A percentile compares a stretch with the other conserved stretches of the same genome.
phyloP scores from a whole-genome alignment of 2,888 invertebrate species.

The Drosophila anceps region DNA sequence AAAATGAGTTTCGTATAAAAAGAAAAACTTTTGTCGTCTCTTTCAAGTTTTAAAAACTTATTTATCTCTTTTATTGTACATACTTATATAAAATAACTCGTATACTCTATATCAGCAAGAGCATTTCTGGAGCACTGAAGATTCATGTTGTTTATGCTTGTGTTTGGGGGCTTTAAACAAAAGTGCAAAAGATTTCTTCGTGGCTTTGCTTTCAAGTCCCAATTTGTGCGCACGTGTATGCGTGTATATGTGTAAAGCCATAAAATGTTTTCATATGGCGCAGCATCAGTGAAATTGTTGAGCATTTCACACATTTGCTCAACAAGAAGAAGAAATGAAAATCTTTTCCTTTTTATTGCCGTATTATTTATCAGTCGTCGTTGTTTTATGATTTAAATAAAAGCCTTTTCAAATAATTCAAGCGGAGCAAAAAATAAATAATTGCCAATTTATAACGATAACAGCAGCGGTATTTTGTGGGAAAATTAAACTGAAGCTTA shows the following conservation, averaged over 20 bases:
- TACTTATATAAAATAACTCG: neutral
- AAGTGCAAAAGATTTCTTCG: slow-evolving; percentile 50
- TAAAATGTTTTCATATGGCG: slow-evolving; percentile 56
- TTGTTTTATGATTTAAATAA: slow-evolving; percentile 52
- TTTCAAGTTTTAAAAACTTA: too few relatives aligned
- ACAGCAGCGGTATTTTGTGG: neutral
- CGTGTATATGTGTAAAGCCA: slow-evolving; percentile 37
- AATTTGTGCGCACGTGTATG: slow-evolving; percentile 22
- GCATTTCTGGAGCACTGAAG: neutral
- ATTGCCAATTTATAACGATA: slow-evolving; percentile 26
- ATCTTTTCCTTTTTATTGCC: slow-evolving; percentile 43
- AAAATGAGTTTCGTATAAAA: too few relatives aligned
- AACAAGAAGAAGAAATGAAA: slow-evolving; percentile 26
- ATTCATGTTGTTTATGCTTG: neutral
- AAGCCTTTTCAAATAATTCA: slow-evolving; percentile 30
- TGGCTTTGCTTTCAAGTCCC: slow-evolving; percentile 17
- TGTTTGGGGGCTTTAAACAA: slow-evolving; percentile 18
- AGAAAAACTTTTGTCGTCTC: too few relatives aligned
- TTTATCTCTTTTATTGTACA: neutral
- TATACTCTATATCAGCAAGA: neutral
- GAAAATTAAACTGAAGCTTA: slow-evolving; percentile 17
- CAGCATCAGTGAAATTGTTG: slow-evolving; percentile 32
- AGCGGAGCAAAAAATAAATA: slow-evolving; percentile 31
- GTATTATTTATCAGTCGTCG: slow-evolving; percentile 44
- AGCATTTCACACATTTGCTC: slow-evolving; percentile 49